Evolutionary conservation across 2,797 vertebrate genomes (phyloP).

Genomic region (Catamblyrhynchus diadema): DNA sequence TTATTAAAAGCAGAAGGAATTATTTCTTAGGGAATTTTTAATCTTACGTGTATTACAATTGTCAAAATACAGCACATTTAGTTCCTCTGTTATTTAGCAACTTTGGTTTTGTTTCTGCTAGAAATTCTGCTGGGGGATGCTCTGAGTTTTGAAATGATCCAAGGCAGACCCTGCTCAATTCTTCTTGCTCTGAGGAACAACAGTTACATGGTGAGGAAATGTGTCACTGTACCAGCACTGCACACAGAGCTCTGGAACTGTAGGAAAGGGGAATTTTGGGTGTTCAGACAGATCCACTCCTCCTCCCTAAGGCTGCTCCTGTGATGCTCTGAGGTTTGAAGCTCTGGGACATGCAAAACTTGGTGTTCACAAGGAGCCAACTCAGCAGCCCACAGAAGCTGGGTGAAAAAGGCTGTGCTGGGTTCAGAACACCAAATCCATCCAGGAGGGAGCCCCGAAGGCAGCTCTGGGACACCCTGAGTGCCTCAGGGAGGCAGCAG

Average conservation of each 20-base stretch:
- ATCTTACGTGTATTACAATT: not conserved
- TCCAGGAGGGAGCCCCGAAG: not conserved
- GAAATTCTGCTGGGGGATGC: not conserved
- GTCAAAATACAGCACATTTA: not conserved
- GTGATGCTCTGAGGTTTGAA: not conserved
- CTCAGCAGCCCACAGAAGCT: not conserved
- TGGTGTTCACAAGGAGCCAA: not conserved
- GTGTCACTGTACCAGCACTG: not conserved
- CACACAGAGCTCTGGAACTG: not conserved
- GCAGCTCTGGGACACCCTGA: not conserved
- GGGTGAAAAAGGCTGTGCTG: not conserved
- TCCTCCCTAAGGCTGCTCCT: not conserved
- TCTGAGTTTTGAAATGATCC: not conserved
- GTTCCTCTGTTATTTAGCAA: not conserved
- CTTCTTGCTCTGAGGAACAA: not conserved
- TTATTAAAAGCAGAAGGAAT: constrained; percentile 25
- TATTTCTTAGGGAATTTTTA: not conserved
- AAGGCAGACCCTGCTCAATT: not conserved
- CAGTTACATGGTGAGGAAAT: not conserved
- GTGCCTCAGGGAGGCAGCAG: not conserved
- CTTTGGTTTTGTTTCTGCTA: not conserved
- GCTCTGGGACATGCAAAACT: not conserved
- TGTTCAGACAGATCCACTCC: not conserved
- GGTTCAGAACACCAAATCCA: not conserved
- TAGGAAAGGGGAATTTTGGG: not conserved